Evolutionary conservation across 2,888 invertebrate genomes (phyloP).

Genomic region (Trypoxylon attenuatum): DNA sequence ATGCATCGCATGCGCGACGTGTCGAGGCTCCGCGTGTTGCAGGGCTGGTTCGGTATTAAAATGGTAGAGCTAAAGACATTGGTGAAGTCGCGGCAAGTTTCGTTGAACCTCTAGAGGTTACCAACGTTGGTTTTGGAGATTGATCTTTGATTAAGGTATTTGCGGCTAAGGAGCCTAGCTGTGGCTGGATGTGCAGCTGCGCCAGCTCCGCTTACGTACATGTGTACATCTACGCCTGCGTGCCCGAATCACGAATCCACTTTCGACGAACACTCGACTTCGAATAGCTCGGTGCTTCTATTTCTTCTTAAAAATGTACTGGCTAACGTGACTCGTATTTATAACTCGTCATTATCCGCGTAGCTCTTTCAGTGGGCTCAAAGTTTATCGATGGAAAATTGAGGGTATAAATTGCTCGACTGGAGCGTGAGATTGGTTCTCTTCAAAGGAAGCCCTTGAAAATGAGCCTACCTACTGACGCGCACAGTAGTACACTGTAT

Average conservation of each 20-base stretch:
- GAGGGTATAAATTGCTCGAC: not conserved
- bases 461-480: too few relatives aligned
- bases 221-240: too few relatives aligned
- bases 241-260: not conserved
- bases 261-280: not conserved
- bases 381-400: not conserved
- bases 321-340: not conserved
- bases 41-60: constrained; percentile 12
- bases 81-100: constrained; percentile 26
- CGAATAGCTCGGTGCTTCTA: not conserved
- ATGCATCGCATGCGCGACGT: not conserved
- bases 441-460: not conserved
- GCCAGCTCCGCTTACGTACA: too few relatives aligned
- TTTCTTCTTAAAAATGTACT: not conserved
- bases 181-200: too few relatives aligned
- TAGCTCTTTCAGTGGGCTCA: not conserved
- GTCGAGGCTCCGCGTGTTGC: constrained; percentile 15
- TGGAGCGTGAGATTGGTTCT: not conserved
- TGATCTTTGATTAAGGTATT: constrained; percentile 27
- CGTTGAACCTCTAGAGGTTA: constrained; percentile 31
- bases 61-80: constrained; percentile 1
- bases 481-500: too few relatives aligned
- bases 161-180: constrained; percentile 2
- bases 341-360: not conserved
- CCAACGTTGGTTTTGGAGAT: constrained; percentile 24